Base-by-base conservation (phyloP, 2,113 vertebrate genomes). In the Chionis minor region DNA sequence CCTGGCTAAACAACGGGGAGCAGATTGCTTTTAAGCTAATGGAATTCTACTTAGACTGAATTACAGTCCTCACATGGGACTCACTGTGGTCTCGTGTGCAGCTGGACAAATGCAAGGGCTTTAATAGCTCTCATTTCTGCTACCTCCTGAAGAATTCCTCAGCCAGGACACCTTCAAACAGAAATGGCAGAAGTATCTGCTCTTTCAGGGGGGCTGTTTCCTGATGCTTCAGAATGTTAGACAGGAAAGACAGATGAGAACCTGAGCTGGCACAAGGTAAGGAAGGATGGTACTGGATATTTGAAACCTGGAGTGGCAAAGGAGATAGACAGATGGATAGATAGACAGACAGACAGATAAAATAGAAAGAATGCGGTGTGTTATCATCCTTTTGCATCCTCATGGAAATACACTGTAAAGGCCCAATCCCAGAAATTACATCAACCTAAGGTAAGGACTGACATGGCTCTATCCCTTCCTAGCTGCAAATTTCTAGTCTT, bases 41-140 rank as follows among this genome's bases (percentile, higher is more conserved):
- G 61, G 59, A 63, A 86, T 73, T 75, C 71, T 66, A 74, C 47
- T 49, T 38, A 73, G 33, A 61, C 26, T 51, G 35, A 73, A 65
- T 81, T 72, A 62, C 8, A 92, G 26, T 7, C 15, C 28, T 89
- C 59, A 59, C 18, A 62, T 2, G 30, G 33, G 12, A 92, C 32
- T 55, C 8, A 2, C 35, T 61, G 49, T 0, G 13, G 49, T 61
- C 42, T 73, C 1, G 0, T 8, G 3, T 18, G 51, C 73, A 77
- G 45, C 44, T 86, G 58, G 94, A 81, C 4, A 72, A 90, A 80
- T 0, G 3, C 11, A 66, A 86, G 14, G 55, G 51, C 45, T 79
- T 77, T 51, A 73, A 83, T 9, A 77, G 62, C 30, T 62, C 44
- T 83, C 33, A 66, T 17, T 14, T 42, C 38, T 28, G 32, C 22